Evolutionary conservation across 2,888 invertebrate genomes (phyloP).

Genomic region (Pogonocherus hispidulus): DNA sequence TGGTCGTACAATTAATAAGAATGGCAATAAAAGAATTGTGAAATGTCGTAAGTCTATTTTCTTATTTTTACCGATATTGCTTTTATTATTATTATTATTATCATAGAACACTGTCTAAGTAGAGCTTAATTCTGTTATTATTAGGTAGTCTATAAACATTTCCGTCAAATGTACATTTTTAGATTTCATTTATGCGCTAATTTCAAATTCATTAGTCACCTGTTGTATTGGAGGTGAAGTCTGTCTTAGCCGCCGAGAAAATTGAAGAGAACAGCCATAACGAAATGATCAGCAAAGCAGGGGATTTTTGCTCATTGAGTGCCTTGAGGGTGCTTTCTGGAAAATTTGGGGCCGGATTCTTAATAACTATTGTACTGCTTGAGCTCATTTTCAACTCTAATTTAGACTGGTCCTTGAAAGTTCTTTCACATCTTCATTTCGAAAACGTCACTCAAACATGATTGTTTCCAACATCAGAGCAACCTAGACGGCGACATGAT

Average conservation of each 20-base stretch:
- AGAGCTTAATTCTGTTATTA: too few species aligned
- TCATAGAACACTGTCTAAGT: too few species aligned
- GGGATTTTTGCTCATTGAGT: conserved; percentile 41
- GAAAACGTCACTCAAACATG: conserved; percentile 31
- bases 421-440: conserved; percentile 19
- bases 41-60: too few species aligned
- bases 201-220: too few species aligned
- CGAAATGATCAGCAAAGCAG: conserved; percentile 48
- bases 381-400: conserved; percentile 53
- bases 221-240: conserved; percentile 58
- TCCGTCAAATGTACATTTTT: too few species aligned
- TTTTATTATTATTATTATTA: too few species aligned
- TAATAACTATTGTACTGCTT: conserved; percentile 59
- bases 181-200: too few species aligned
- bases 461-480: conserved; percentile 21
- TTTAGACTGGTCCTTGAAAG: conserved; percentile 15
- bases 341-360: conserved; percentile 47
- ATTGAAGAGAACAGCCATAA: conserved; percentile 61
- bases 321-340: conserved; percentile 31
- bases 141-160: too few species aligned
- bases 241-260: conserved; percentile 58
- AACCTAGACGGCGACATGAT: conserved; percentile 1
- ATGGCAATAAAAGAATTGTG: too few species aligned
- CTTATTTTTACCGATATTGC: too few species aligned
- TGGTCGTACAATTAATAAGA: too few species aligned